Percentiles rank a stretch among this genome's conserved stretches.
phyloP scores from a whole-genome alignment of 2,113 vertebrate genomes.

The Calypte anna region DNA sequence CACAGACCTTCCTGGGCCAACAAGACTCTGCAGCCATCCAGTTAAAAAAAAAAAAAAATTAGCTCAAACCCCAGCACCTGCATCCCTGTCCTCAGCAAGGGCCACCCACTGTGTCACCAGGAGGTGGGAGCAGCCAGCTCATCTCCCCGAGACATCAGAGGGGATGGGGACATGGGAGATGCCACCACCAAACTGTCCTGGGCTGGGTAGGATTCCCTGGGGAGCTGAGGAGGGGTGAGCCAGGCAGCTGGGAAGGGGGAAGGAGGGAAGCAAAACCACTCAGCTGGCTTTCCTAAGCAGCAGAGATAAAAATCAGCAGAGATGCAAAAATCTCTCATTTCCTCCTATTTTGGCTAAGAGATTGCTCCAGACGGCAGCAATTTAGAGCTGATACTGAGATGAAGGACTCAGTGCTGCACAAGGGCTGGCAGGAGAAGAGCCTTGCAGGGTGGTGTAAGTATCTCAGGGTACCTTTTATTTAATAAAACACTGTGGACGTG shows the following conservation, averaged over 20 bases:
- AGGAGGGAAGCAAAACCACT: neutral
- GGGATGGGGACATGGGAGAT: neutral
- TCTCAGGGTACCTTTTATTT: neutral
- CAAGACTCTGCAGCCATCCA: neutral
- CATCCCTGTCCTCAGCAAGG: neutral
- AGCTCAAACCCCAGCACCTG: neutral
- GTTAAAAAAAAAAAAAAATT: neutral
- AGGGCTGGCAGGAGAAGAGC: neutral
- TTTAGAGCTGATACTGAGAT: neutral
- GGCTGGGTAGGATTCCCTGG: neutral
- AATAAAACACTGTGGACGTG: neutral
- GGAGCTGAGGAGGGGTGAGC: neutral
- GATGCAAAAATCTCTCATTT: constrained; percentile 38
- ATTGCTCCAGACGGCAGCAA: constrained; percentile 52
- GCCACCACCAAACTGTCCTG: neutral
- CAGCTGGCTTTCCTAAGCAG: constrained; percentile 1
- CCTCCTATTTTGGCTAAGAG: constrained; percentile 48
- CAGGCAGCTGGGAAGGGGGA: neutral
- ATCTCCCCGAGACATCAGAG: neutral
- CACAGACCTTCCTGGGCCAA: neutral
- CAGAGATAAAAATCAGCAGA: constrained; percentile 56
- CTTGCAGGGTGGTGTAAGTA: neutral
- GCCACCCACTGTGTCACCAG: neutral
- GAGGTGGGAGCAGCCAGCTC: neutral
- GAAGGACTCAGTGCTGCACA: neutral